Evolutionary conservation across 2,888 invertebrate species (phyloP).

Genomic region (Mimas tiliae): DNA sequence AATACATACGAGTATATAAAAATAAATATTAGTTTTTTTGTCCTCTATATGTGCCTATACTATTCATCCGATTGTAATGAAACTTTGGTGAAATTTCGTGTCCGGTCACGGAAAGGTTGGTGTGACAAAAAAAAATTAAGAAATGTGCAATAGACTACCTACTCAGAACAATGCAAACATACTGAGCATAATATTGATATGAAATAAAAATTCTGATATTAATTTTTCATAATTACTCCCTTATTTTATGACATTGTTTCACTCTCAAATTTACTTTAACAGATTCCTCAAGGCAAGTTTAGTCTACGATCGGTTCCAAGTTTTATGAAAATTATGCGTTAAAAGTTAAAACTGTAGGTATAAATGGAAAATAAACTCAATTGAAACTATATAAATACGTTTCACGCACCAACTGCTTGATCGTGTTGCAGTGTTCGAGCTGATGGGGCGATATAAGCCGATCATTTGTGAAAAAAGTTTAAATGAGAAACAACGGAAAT

Average conservation of each 20-base stretch:
- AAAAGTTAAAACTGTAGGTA: constrained; percentile 34
- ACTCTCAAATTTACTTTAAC: background rate
- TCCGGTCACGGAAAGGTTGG: no score
- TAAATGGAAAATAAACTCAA: constrained; percentile 56
- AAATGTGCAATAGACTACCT: no score
- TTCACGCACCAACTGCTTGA: constrained; percentile 74
- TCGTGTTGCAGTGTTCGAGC: constrained; percentile 73
- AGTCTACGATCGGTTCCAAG: background rate
- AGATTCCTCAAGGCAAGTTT: background rate
- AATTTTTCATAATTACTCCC: background rate
- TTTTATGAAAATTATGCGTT: background rate
- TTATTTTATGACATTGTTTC: constrained; percentile 8
- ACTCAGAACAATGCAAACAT: no score
- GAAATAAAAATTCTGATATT: background rate
- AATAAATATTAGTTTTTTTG: no score
- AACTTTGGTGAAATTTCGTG: no score
- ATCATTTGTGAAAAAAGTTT: constrained; percentile 72
- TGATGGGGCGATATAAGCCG: constrained; percentile 77
- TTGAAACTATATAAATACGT: constrained; percentile 69
- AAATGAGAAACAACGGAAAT: constrained; percentile 36
- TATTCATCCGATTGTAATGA: no score
- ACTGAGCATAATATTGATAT: background rate
- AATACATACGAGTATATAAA: no score
- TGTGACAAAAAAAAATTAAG: no score
- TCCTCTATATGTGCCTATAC: no score